phyloP scores from a whole-genome alignment of 2,888 invertebrate genomes.

The Leptopilina drosophilae region DNA sequence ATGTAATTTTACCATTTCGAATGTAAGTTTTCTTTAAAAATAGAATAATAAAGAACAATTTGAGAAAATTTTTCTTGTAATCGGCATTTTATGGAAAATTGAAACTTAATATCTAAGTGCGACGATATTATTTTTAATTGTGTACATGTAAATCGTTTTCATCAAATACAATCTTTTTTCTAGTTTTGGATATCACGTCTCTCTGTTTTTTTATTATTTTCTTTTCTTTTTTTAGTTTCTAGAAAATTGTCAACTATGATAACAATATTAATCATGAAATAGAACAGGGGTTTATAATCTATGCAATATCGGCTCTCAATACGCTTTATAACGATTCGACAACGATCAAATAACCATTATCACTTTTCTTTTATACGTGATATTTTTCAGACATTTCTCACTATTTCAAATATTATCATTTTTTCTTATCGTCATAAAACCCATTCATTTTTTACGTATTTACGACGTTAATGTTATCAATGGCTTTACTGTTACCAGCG shows the following conservation, averaged over 20 bases:
- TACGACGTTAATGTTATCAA: neutral
- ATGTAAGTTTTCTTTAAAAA: too few relatives aligned
- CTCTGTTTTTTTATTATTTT: neutral
- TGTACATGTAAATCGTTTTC: constrained; percentile 13
- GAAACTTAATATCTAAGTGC: constrained; percentile 21
- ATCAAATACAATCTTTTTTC: constrained; percentile 26
- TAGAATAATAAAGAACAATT: too few relatives aligned
- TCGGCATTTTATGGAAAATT: constrained; percentile 10
- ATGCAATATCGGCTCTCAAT: constrained; percentile 53
- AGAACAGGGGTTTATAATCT: constrained; percentile 67
- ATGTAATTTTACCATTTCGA: too few relatives aligned
- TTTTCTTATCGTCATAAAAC: constrained; percentile 23
- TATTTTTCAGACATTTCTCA: constrained; percentile 2
- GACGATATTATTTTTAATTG: constrained; percentile 27
- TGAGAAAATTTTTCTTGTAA: neutral
- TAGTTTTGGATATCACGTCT: constrained; percentile 22
- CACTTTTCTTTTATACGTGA: constrained; percentile 31
- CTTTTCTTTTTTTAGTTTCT: constrained; percentile 3
- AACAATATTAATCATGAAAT: constrained; percentile 67
- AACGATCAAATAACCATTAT: constrained; percentile 62
- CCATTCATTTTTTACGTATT: constrained; percentile 22
- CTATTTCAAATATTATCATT: constrained; percentile 7
- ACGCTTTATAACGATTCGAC: constrained; percentile 60
- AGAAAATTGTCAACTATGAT: constrained; percentile 61
- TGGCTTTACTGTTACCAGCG: neutral